Percentiles rank a stretch among this genome's conserved stretches.
These are phyloP conservation scores for Salarias fasciatus DNA, from an alignment of 2,797 vertebrate genomes.

Conservation along the genomic window DNA sequence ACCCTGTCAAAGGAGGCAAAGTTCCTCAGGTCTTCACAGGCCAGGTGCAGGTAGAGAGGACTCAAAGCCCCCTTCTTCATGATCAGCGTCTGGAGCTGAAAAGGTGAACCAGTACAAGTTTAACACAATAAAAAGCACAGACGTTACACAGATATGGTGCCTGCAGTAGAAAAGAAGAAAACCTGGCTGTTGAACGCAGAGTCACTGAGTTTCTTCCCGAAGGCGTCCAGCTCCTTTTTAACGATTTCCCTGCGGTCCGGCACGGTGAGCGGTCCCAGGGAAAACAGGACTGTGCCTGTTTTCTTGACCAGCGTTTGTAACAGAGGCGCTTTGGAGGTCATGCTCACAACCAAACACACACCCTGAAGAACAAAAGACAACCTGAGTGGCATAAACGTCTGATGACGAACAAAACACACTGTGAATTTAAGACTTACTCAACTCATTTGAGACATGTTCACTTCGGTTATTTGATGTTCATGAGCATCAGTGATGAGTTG, in stretches of 20 bases:
- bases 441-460: too few species aligned
- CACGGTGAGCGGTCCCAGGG: slow-evolving; percentile 81
- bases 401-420: too few species aligned
- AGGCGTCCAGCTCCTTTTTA: slow-evolving; percentile 83
- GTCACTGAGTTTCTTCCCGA: slow-evolving; percentile 91
- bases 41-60: slow-evolving; percentile 86
- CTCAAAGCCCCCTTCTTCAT: slow-evolving; percentile 88
- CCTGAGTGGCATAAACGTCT: too few species aligned
- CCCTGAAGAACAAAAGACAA: slow-evolving; percentile 67
- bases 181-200: slow-evolving; percentile 93
- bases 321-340: slow-evolving; percentile 75
- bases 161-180: not conserved
- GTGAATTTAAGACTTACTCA: too few species aligned
- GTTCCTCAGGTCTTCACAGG: slow-evolving; percentile 87
- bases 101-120: not conserved
- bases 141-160: not conserved
- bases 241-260: slow-evolving; percentile 83
- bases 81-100: slow-evolving; percentile 86
- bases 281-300: slow-evolving; percentile 64
- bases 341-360: slow-evolving; percentile 85
- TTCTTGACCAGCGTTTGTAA: slow-evolving; percentile 78
- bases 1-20: slow-evolving; percentile 91
- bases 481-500: too few species aligned
- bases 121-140: not conserved
- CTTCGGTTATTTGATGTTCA: too few species aligned